Evolutionary conservation across 2,888 invertebrate genomes (phyloP), one percentile per base, ranked within the genome.

Genomic region (Sepiola atlantica): DNA sequence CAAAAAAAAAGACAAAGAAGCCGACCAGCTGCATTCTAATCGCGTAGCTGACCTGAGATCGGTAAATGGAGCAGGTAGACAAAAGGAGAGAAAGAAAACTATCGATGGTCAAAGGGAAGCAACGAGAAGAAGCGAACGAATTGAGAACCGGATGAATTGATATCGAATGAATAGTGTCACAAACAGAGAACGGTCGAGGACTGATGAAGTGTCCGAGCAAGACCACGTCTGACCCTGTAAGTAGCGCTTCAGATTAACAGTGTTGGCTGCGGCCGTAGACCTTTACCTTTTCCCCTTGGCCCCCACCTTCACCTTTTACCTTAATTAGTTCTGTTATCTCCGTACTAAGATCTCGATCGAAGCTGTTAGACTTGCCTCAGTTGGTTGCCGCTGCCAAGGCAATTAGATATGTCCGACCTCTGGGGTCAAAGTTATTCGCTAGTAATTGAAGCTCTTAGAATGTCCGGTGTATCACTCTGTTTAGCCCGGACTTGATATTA

Each of bases 151-250:
- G 77, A 77, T 32, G 32, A 32, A 77, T 32, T n/a, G 77, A 77
- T n/a, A 32, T 77, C 12, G 77, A 77, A n/a, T n/a, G n/a, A 32
- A 77, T n/a, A n/a, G 77, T 77, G 77, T 77, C 77, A 32, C 77
- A 77, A 77, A 77, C 77, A 77, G 77, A 77, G 77, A 77, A 77
- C 77, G n/a, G n/a, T n/a, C n/a, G n/a, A 77, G 32, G 77, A 77
- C n/a, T n/a, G n/a, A 77, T 77, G 32, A 77, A n/a, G 77, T 77
- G 77, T 77, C n/a, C 77, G 77, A 77, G 77, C 77, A 77, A 77
- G 77, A 77, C 77, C 77, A 77, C 77, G 77, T 77, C 77, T 77
- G 77, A 77, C 77, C 77, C 77, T n/a, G 77, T 77, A 77, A 77
- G 77, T 77, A 77, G 77, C 77, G 77, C n/a, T 77, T 77, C 77